Base-by-base conservation (phyloP, 2,113 vertebrate species). In the Gnathonemus echidnorhynchus region DNA sequence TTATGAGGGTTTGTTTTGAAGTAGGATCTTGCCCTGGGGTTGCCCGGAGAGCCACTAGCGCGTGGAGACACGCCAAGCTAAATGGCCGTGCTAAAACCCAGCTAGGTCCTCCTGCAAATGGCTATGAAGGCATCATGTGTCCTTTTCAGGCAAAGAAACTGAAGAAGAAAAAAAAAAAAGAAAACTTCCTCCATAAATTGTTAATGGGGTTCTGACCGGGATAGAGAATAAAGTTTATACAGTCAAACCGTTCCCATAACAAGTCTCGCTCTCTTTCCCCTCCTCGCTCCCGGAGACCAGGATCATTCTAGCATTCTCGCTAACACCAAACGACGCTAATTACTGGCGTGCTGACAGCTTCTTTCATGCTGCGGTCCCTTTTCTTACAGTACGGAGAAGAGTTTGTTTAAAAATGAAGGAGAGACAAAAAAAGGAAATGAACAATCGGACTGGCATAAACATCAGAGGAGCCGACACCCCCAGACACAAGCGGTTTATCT, bases 201-300 rank as follows among this genome's bases (percentile, higher is more conserved):
- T 95, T 95, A 94, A 94, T 89, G 86, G 88, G 90, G 94, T 91
- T 93, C 89, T 91, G 93, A 90, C 92, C 91, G 88, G 93, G 92
- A 93, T 91, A 94, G 92, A 84, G 90, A 80, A 90, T 27, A 91
- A 92, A 92, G 93, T 94, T 93, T 94, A 94, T 94, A 95, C 94
- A 95, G 93, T 92, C 92, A 90, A 93, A 91, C 93, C 90, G 90
- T 89, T 89, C 91, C 89, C 91, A 92, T 94, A 95, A 94, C 91
- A 94, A 95, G 92, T 92, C 74, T 90, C 70, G 31, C 85, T 92
- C 91, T 91, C 53, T 1, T 7, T 56, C 53, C 90, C 89, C 50
- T 89, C 88, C 74, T 17, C 2, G 6, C 74, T 42, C 13, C 74
- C 7, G 6, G 39, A 39, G 35, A 17, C 70, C 70, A 5, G 70